Evolutionary conservation across 2,797 vertebrate genomes (phyloP).

Genomic region (Rallus crepitans): DNA sequence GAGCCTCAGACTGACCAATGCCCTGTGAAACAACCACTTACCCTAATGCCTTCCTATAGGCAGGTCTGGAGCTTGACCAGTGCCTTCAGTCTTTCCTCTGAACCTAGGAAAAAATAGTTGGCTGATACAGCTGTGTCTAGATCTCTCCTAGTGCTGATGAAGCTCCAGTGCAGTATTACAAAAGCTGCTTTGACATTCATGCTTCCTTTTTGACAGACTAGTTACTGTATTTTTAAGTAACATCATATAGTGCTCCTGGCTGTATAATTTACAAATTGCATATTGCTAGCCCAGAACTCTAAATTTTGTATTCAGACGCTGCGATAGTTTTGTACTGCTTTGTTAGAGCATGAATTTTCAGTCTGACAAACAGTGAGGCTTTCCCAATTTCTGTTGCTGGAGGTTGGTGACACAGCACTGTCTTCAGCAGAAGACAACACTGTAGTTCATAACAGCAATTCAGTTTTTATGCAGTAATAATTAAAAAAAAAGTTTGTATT

Average conservation of each 20-base stretch:
- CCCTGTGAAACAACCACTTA: not conserved
- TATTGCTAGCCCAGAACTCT: not conserved
- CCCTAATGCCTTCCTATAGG: not conserved
- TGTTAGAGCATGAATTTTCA: not conserved
- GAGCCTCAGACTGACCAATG: not conserved
- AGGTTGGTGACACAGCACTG: not conserved
- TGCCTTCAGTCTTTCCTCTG: not conserved
- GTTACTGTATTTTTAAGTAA: not conserved
- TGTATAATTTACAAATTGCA: conserved; percentile 10
- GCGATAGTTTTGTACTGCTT: not conserved
- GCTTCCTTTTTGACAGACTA: not conserved
- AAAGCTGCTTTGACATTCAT: not conserved
- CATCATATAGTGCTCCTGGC: not conserved
- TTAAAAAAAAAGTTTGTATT: conserved; percentile 30
- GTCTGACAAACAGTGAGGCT: not conserved
- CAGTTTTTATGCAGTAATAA: not conserved
- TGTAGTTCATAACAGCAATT: not conserved
- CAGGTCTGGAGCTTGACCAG: not conserved
- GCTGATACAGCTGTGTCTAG: not conserved
- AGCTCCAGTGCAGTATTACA: not conserved
- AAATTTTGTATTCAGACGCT: not conserved
- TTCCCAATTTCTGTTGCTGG: not conserved
- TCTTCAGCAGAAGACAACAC: not conserved
- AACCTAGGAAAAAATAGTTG: not conserved
- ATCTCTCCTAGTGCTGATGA: not conserved